These are phyloP conservation scores for Bombus balteatus DNA, from an alignment of 1,140 invertebrate genomes.

Conservation along the genomic window DNA sequence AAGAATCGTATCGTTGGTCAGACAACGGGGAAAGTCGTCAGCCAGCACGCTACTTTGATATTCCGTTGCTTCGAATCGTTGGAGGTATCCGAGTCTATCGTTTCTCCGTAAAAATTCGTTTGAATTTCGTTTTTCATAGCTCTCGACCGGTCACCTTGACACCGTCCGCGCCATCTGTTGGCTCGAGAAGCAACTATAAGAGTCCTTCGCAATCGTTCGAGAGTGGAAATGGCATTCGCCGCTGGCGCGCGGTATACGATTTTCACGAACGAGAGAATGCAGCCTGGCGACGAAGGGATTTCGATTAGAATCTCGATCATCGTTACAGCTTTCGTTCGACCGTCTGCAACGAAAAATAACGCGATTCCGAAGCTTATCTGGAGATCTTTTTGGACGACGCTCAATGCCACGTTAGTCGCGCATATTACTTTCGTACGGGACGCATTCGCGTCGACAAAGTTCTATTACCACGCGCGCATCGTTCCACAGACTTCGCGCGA, in stretches of 20 bases:
- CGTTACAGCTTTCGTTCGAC: neutral
- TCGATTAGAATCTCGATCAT: neutral
- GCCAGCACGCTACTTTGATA: too few species aligned
- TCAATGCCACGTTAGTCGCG: too few species aligned
- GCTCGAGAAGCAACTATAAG: conserved; percentile 37
- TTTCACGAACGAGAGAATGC: conserved; percentile 17
- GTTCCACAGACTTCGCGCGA: conserved; percentile 14
- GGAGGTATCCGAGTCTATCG: neutral
- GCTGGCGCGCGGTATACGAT: conserved; percentile 21
- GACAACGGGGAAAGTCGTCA: too few species aligned
- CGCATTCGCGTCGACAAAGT: neutral
- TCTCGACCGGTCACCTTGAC: conserved; percentile 45
- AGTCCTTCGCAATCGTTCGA: conserved; percentile 42
- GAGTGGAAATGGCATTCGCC: conserved; percentile 32
- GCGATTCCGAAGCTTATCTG: too few species aligned
- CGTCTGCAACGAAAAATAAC: neutral
- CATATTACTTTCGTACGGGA: too few species aligned
- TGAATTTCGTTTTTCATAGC: neutral
- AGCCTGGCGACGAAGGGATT: neutral
- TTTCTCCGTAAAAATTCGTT: neutral
- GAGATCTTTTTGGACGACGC: too few species aligned
- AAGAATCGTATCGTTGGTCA: too few species aligned
- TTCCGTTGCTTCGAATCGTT: neutral
- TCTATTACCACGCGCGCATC: conserved; percentile 4
- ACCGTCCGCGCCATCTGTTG: conserved; percentile 70